These are phyloP conservation scores for Aspiorhynchus laticeps DNA, from an alignment of 2,113 vertebrate genomes.

Conservation along the genomic window DNA sequence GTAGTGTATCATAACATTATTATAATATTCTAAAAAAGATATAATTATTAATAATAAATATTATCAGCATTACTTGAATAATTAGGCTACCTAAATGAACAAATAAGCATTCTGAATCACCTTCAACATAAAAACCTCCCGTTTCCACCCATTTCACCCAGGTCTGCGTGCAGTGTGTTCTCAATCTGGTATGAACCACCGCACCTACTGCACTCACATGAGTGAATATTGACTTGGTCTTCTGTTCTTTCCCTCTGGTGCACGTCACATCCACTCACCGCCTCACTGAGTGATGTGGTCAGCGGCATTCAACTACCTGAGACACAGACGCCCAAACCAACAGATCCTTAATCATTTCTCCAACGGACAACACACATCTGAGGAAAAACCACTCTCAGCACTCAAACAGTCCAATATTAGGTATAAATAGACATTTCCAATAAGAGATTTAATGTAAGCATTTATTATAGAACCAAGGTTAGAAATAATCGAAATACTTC, in stretches of 20 bases:
- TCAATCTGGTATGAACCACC: not conserved
- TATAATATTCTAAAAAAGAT: too few species aligned
- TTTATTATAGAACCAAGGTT: not conserved
- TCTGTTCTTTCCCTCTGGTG: slow-evolving; percentile 35
- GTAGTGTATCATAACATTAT: too few species aligned
- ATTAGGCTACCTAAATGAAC: not conserved
- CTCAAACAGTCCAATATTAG: not conserved
- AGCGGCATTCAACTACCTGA: slow-evolving; percentile 18
- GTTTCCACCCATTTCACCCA: too few species aligned
- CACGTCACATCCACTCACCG: slow-evolving; percentile 46
- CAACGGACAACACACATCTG: not conserved
- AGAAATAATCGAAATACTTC: not conserved
- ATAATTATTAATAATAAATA: too few species aligned
- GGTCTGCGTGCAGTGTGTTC: slow-evolving; percentile 16
- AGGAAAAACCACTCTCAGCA: not conserved
- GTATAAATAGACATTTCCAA: not conserved
- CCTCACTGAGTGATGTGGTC: slow-evolving; percentile 45
- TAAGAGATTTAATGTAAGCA: not conserved
- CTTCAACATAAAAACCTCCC: not conserved
- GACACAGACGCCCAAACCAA: slow-evolving; percentile 19
- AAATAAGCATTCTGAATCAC: not conserved
- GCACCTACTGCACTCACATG: slow-evolving; percentile 31
- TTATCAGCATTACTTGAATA: too few species aligned
- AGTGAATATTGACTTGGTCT: slow-evolving; percentile 45
- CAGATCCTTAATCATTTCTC: slow-evolving; percentile 23